Evolutionary conservation across 2,113 vertebrate genomes (phyloP).

Genomic region (Malaclemys terrapin): DNA sequence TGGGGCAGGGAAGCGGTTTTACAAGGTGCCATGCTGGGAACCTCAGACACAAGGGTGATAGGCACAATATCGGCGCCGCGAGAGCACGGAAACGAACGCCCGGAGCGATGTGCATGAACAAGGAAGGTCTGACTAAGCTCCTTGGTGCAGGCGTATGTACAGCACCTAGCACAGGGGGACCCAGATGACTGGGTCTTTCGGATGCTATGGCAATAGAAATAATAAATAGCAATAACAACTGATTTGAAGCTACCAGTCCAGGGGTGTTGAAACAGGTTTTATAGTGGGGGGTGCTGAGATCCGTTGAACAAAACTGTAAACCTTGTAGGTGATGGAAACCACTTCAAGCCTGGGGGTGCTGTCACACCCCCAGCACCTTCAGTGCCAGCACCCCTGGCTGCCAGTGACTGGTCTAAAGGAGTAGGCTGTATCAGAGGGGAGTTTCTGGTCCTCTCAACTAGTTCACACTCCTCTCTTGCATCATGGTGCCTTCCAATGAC

Average conservation of each 20-base stretch:
- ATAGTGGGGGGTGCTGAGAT: too few relatives aligned
- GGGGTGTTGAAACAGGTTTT: neutral
- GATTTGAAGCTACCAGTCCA: neutral
- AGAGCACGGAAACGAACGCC: neutral
- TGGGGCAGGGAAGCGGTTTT: neutral
- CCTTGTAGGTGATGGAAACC: neutral
- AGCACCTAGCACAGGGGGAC: neutral
- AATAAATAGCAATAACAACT: neutral
- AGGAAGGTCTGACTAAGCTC: neutral
- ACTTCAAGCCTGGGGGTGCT: neutral
- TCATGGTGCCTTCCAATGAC: neutral
- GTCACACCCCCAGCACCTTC: too few relatives aligned
- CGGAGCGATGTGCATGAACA: neutral
- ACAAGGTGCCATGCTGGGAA: neutral
- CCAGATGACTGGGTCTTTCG: fast-evolving
- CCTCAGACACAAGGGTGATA: neutral
- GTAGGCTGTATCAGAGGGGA: neutral
- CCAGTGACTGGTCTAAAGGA: neutral
- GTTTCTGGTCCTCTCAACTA: neutral
- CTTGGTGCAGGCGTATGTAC: neutral
- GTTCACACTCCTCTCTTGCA: neutral
- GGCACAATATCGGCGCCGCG: neutral
- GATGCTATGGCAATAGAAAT: fast-evolving
- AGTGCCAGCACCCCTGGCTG: too few relatives aligned
- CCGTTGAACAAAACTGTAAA: too few relatives aligned